Evolutionary conservation across 1,140 invertebrate species (phyloP).

Genomic region (Trinorchestia longiramus): DNA sequence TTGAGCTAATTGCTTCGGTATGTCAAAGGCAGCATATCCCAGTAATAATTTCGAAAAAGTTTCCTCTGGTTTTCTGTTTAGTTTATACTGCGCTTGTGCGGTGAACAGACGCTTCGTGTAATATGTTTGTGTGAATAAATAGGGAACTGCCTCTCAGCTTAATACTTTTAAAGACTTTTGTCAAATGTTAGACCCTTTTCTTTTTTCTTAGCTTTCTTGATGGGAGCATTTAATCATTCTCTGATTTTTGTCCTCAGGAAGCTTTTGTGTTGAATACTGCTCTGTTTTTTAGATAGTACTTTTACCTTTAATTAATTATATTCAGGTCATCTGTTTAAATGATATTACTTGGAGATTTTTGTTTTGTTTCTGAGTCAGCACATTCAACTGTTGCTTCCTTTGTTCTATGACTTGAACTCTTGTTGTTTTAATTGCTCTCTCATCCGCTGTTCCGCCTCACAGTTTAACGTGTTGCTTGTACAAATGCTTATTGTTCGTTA

Average conservation of each 20-base stretch:
- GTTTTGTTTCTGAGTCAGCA: neutral
- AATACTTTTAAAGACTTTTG: neutral
- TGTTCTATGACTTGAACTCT: neutral
- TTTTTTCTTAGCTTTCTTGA: neutral
- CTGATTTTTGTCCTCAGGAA: neutral
- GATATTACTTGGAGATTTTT: neutral
- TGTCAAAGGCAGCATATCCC: no score
- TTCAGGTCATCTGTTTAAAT: neutral
- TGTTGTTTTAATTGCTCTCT: neutral
- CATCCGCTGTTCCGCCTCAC: neutral
- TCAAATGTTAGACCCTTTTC: neutral
- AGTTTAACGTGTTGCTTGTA: neutral
- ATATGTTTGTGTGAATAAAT: neutral
- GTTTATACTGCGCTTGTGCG: no score
- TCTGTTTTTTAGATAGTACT: neutral
- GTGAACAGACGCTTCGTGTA: neutral
- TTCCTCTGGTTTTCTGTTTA: neutral
- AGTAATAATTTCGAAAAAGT: no score
- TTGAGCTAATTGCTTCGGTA: no score
- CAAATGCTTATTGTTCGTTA: neutral
- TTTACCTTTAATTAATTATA: neutral
- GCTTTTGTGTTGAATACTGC: neutral
- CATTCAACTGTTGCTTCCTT: neutral
- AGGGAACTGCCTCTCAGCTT: neutral
- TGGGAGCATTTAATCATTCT: neutral